phyloP scores from a whole-genome alignment of 2,797 vertebrate genomes.

The Orestias chungarensis region DNA sequence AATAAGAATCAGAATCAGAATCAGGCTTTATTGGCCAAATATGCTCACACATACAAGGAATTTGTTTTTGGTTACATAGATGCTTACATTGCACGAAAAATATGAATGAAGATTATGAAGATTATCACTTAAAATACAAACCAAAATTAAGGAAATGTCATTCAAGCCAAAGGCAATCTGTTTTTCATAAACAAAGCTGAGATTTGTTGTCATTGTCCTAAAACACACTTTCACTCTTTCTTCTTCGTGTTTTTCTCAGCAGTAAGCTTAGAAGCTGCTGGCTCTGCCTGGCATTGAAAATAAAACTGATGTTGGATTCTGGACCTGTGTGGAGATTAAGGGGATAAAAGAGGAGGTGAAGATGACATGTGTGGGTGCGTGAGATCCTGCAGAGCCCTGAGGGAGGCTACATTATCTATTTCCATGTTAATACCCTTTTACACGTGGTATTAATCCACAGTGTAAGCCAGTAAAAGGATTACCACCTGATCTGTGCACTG shows the following conservation, averaged over 20 bases:
- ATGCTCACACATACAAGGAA: too few relatives aligned
- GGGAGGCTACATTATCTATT: slow-evolving; percentile 32
- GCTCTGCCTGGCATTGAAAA: background rate
- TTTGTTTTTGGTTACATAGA: too few relatives aligned
- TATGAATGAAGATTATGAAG: too few relatives aligned
- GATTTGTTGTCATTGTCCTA: background rate
- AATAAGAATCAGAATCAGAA: too few relatives aligned
- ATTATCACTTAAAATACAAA: background rate
- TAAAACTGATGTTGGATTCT: slow-evolving; percentile 26
- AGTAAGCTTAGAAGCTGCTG: background rate
- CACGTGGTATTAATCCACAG: slow-evolving; percentile 12
- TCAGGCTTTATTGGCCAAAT: too few relatives aligned
- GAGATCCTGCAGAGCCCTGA: slow-evolving; percentile 17
- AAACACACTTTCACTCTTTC: background rate
- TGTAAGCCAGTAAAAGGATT: slow-evolving; percentile 15
- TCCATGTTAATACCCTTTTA: slow-evolving; percentile 36
- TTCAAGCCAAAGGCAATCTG: background rate
- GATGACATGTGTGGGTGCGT: slow-evolving; percentile 11
- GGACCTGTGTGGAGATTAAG: slow-evolving; percentile 5
- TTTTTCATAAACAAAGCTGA: background rate
- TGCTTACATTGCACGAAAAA: too few relatives aligned
- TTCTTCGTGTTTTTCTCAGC: background rate
- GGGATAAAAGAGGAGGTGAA: slow-evolving; percentile 12
- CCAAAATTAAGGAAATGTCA: background rate
- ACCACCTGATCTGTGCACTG: slow-evolving; percentile 10